Percentiles rank a stretch among this genome's conserved stretches.
phyloP scores from a whole-genome alignment of 1,140 invertebrate species.

The Cyphomyrmex costatus region DNA sequence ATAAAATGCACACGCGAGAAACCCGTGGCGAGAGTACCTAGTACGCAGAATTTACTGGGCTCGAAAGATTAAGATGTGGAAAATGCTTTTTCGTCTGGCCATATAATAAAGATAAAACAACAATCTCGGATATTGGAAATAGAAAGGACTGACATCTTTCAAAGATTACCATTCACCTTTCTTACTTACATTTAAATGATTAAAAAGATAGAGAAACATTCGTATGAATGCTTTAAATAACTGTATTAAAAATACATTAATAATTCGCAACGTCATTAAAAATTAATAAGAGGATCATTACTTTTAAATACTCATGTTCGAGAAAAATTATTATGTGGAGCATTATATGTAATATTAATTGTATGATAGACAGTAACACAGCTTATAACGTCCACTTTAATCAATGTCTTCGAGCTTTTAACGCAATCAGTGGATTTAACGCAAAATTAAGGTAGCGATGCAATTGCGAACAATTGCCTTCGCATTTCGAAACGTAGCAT shows the following conservation, averaged over 20 bases:
- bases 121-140: background rate
- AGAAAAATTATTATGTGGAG: slow-evolving; percentile 5
- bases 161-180: too few species aligned
- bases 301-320: background rate
- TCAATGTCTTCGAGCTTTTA: slow-evolving; percentile 8
- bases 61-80: background rate
- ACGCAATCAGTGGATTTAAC: slow-evolving; percentile 45
- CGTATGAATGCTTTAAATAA: background rate
- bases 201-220: background rate
- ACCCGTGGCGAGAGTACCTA: slow-evolving; percentile 45
- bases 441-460: slow-evolving; percentile 51
- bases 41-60: background rate
- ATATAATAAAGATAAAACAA: background rate
- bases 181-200: background rate
- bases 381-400: slow-evolving; percentile 8
- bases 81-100: background rate
- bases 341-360: background rate
- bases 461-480: slow-evolving; percentile 51
- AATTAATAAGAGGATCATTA: slow-evolving; percentile 1
- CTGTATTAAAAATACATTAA: background rate
- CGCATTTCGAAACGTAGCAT: slow-evolving; percentile 36
- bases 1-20: slow-evolving; percentile 69
- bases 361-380: background rate
- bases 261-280: background rate
- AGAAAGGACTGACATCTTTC: background rate